A percentile compares a stretch with the other conserved stretches of the same genome.
Evolutionary conservation across 2,113 vertebrate genomes (phyloP).

Genomic region (Odontesthes bonariensis): DNA sequence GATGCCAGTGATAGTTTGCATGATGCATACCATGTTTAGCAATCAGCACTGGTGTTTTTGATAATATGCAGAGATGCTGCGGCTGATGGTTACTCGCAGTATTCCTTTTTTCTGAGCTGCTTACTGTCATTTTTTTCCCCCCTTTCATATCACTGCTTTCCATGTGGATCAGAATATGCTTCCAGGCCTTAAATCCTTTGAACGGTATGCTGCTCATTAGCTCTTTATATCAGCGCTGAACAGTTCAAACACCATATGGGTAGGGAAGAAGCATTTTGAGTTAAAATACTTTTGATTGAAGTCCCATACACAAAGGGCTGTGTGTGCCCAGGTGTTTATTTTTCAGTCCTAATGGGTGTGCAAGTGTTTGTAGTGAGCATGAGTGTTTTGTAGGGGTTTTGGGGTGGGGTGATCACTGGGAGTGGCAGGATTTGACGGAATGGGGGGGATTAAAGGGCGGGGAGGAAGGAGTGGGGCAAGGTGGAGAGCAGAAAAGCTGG

Average conservation of each 20-base stretch:
- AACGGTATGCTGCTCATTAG: neutral
- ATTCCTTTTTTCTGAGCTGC: neutral
- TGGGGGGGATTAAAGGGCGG: conserved; percentile 28
- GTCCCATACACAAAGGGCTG: conserved; percentile 23
- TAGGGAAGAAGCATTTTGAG: conserved; percentile 15
- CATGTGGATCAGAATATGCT: conserved; percentile 8
- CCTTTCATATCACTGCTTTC: neutral
- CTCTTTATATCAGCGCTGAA: neutral
- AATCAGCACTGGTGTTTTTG: conserved; percentile 13
- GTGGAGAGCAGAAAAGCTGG: conserved; percentile 26
- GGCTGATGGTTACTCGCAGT: neutral
- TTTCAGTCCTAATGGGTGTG: conserved; percentile 31
- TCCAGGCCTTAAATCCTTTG: conserved; percentile 23
- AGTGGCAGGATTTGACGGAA: conserved; percentile 57
- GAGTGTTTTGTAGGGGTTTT: conserved; percentile 35
- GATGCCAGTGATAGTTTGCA: neutral
- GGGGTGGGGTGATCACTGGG: conserved; percentile 38
- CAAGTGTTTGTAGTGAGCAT: conserved; percentile 34
- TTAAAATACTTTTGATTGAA: conserved; percentile 51
- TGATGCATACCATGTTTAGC: conserved; percentile 5
- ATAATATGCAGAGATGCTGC: conserved; percentile 9
- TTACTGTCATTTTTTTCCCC: neutral
- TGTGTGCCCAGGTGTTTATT: conserved; percentile 38
- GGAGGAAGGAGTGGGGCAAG: conserved; percentile 33
- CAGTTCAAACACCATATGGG: conserved; percentile 7